phyloP scores from a whole-genome alignment of 2,888 invertebrate species.

The Lamellibrachia columna region DNA sequence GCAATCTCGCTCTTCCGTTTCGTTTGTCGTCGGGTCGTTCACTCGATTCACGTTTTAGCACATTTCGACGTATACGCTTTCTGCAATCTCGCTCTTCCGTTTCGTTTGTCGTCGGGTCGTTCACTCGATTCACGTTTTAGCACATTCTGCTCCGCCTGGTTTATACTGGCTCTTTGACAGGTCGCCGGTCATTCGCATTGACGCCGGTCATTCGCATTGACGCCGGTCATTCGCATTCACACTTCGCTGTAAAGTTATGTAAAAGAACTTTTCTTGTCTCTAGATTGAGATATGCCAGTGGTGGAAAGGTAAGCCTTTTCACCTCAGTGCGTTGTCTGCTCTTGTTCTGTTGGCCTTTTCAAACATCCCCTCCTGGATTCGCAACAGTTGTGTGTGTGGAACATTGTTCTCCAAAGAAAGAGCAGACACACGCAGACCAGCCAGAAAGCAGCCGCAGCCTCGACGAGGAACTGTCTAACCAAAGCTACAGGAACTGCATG shows the following conservation, averaged over 20 bases:
- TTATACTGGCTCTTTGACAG: not conserved
- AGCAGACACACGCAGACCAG: not conserved
- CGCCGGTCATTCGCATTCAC: not conserved
- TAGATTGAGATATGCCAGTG: not conserved
- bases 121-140: not conserved
- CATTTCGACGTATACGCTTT: too few species aligned
- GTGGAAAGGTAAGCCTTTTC: not conserved
- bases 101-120: too few species aligned
- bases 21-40: not conserved
- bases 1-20: not conserved
- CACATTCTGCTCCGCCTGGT: not conserved
- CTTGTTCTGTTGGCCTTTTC: too few species aligned
- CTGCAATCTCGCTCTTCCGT: too few species aligned
- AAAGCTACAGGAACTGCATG: too few species aligned
- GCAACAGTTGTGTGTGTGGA: not conserved
- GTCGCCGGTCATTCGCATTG: not conserved
- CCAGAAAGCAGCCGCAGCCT: too few species aligned
- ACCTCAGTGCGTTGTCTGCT: too few species aligned
- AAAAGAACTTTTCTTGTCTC: not conserved
- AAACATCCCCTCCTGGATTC: not conserved
- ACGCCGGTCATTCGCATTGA: too few species aligned
- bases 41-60: too few species aligned
- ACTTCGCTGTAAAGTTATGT: not conserved
- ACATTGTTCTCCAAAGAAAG: not conserved
- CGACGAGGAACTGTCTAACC: too few species aligned